A percentile compares a stretch with the other conserved stretches of the same genome.
Conservation (phyloP, 1,140 invertebrate species). For the Ips nitidus region DNA sequence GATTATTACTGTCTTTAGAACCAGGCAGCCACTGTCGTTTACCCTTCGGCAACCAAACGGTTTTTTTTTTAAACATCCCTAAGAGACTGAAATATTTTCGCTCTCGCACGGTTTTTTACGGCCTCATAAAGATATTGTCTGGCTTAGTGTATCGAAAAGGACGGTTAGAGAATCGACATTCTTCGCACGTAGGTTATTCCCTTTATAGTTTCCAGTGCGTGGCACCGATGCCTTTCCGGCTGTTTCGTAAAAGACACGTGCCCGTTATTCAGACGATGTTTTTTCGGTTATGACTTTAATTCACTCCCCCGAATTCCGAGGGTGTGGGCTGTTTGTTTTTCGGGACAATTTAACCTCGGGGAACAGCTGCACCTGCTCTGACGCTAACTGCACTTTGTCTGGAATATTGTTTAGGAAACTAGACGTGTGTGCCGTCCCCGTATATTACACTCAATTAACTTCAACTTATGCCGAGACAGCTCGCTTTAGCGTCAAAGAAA, state of each 20-base stretch:
- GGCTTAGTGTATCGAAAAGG: slow-evolving; percentile 20
- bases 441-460: slow-evolving; percentile 2
- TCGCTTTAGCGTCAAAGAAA: not conserved
- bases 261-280: slow-evolving; percentile 19
- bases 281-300: not conserved
- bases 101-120: slow-evolving; percentile 19
- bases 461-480: slow-evolving; percentile 6
- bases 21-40: slow-evolving; percentile 11
- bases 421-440: not conserved
- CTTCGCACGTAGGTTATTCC: slow-evolving; percentile 26
- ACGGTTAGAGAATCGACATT: slow-evolving; percentile 23
- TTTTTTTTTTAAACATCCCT: slow-evolving; percentile 11
- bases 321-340: no score
- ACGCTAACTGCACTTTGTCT: no score
- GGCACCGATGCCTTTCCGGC: slow-evolving; percentile 12
- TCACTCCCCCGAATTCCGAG: no score
- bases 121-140: slow-evolving; percentile 28
- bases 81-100: slow-evolving; percentile 20
- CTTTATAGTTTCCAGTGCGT: slow-evolving; percentile 31
- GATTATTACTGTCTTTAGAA: not conserved
- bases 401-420: no score
- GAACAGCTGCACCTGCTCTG: no score
- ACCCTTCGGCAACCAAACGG: slow-evolving; percentile 13
- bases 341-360: no score
- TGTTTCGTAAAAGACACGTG: slow-evolving; percentile 20